These are phyloP conservation scores for Arizona elegans DNA, from an alignment of 2,113 vertebrate genomes.

Conservation along the genomic window DNA sequence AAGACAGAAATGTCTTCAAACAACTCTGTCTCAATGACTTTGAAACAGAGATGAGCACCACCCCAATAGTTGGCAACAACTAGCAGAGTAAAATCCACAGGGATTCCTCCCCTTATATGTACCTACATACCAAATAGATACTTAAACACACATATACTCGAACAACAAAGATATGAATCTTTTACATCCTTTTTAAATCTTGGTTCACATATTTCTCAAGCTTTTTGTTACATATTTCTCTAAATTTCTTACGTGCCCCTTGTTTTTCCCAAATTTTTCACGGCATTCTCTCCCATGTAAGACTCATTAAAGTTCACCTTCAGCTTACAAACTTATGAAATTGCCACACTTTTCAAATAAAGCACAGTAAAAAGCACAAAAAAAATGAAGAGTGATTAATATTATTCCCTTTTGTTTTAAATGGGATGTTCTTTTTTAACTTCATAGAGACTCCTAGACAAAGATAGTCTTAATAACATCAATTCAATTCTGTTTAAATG, in stretches of 20 bases:
- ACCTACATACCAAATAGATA: not conserved
- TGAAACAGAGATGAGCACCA: too few relatives aligned
- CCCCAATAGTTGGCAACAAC: too few relatives aligned
- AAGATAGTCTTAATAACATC: not conserved
- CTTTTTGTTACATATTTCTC: rapidly evolving
- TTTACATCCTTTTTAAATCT: rapidly evolving
- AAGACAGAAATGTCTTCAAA: too few relatives aligned
- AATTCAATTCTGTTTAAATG: conserved; percentile 32
- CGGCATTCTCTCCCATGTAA: rapidly evolving
- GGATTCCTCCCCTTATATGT: too few relatives aligned
- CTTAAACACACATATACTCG: not conserved
- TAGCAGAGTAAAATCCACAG: too few relatives aligned
- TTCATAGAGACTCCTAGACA: not conserved
- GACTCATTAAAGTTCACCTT: not conserved
- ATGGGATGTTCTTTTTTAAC: not conserved
- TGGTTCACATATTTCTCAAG: not conserved
- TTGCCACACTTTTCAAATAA: not conserved
- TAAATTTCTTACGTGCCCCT: not conserved
- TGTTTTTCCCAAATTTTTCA: not conserved
- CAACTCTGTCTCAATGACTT: too few relatives aligned
- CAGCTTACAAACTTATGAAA: not conserved
- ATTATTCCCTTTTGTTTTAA: conserved; percentile 22
- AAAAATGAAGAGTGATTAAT: not conserved
- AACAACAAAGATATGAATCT: not conserved
- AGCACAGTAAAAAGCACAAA: not conserved